Evolutionary conservation across 1,140 invertebrate species (phyloP).

Genomic region (Galleria mellonella): DNA sequence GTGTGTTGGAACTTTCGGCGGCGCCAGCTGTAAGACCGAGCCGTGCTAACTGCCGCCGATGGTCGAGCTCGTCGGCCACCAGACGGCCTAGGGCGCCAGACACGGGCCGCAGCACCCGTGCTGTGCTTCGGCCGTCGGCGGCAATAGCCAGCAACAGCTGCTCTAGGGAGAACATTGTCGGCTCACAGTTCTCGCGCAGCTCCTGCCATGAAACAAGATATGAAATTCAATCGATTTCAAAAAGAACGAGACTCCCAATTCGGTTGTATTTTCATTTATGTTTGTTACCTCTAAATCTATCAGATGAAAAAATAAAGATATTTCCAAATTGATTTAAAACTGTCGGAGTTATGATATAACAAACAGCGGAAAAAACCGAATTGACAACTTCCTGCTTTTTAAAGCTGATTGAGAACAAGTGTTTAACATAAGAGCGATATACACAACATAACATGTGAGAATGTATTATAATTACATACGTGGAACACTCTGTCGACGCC

Average conservation of each 20-base stretch:
- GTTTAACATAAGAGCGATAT: too few species aligned
- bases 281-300: too few species aligned
- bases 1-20: background rate
- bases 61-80: constrained; percentile 53
- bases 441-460: too few species aligned
- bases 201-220: constrained; percentile 74
- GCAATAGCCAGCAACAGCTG: constrained; percentile 87
- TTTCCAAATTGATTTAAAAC: too few species aligned
- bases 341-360: too few species aligned
- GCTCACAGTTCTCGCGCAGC: constrained; percentile 89
- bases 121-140: constrained; percentile 79
- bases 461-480: too few species aligned
- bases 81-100: constrained; percentile 54
- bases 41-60: constrained; percentile 54
- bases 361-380: too few species aligned
- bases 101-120: constrained; percentile 79
- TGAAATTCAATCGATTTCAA: background rate
- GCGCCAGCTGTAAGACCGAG: constrained; percentile 47
- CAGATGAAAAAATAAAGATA: too few species aligned
- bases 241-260: too few species aligned
- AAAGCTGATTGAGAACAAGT: too few species aligned
- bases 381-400: too few species aligned
- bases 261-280: too few species aligned
- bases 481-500: constrained; percentile 83
- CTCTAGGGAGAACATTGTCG: constrained; percentile 93